Evolutionary conservation across 2,113 vertebrate genomes (phyloP).

Genomic region (Ictalurus punctatus): DNA sequence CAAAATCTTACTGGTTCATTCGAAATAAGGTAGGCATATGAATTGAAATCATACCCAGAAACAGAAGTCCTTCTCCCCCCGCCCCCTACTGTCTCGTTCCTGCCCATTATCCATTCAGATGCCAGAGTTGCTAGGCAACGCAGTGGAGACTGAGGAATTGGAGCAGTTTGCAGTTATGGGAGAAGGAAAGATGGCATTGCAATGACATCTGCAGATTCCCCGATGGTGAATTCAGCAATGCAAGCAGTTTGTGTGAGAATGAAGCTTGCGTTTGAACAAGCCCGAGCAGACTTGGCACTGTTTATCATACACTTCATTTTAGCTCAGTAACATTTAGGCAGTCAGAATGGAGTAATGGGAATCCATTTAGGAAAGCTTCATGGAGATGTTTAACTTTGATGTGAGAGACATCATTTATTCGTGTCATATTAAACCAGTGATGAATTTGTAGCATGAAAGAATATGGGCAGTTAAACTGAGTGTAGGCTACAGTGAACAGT

Average conservation of each 20-base stretch:
- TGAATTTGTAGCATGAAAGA: neutral
- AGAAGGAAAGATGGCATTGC: conserved; percentile 56
- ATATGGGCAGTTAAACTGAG: neutral
- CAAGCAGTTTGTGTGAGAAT: conserved; percentile 20
- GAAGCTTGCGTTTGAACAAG: neutral
- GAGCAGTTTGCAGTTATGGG: conserved; percentile 58
- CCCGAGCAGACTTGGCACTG: neutral
- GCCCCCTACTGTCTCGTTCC: neutral
- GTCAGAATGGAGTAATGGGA: neutral
- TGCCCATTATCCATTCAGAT: conserved; percentile 59
- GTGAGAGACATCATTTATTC: neutral
- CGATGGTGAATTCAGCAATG: conserved; percentile 8
- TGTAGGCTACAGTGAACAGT: neutral
- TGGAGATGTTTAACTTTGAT: neutral
- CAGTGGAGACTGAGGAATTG: conserved; percentile 50
- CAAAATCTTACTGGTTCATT: neutral
- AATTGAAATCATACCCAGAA: conserved; percentile 42
- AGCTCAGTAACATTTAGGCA: neutral
- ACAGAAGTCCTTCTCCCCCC: neutral
- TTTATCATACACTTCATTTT: conserved; percentile 20
- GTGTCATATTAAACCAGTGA: neutral
- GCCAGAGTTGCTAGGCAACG: conserved; percentile 69
- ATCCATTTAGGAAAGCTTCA: neutral
- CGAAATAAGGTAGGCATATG: conserved; percentile 5
- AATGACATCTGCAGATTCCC: conserved; percentile 22